Base-by-base conservation (phyloP, 2,888 invertebrate species). In the Keiferia lycopersicella region DNA sequence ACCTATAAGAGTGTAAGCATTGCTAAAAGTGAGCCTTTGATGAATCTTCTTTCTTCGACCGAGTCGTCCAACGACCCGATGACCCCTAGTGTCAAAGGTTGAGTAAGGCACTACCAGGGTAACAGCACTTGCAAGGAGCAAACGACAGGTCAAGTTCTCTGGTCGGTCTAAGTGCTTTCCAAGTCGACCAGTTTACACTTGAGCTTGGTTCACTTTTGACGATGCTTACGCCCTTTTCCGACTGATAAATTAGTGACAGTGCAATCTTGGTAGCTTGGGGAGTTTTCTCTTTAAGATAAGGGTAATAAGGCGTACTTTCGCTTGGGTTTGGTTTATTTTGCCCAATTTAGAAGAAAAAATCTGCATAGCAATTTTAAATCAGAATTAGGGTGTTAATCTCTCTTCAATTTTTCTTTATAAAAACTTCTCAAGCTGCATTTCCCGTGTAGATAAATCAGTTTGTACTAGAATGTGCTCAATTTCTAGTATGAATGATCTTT, bases 181-280 rank as follows among this genome's bases (percentile, higher is more conserved):
- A 34, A 34, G 34, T 34, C 34, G 34, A 34, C 34, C 34, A 34
- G 34, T 34, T 48, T 48, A 48, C 3, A 6, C 8, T 0, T 48
- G 18, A 48, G 7, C 18, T 48, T n/a, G 48, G 18, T 16, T 18
- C 8, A 18, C 16, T 18, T 18, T 48, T 70, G 75, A 75, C 74
- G 71, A 71, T 72, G 34, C 34, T 34, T 34, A 34, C 34, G 34
- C 34, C 34, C 34, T 34, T 74, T 71, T 74, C 77, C 73, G 82
- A 85, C 84, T 85, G 77, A 75, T 72, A 73, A 67, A 62, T 65
- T 64, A 67, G 63, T 64, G 53, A 66, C 69, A 65, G 68, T 71
- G 70, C 72, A 70, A 71, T 74, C 65, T 66, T 75, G 74, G 78
- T 76, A 78, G 79, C 79, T 82, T 79, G 80, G 16, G 34, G 26